phyloP scores from a whole-genome alignment of 2,113 vertebrate genomes.

The Pithys albifrons region DNA sequence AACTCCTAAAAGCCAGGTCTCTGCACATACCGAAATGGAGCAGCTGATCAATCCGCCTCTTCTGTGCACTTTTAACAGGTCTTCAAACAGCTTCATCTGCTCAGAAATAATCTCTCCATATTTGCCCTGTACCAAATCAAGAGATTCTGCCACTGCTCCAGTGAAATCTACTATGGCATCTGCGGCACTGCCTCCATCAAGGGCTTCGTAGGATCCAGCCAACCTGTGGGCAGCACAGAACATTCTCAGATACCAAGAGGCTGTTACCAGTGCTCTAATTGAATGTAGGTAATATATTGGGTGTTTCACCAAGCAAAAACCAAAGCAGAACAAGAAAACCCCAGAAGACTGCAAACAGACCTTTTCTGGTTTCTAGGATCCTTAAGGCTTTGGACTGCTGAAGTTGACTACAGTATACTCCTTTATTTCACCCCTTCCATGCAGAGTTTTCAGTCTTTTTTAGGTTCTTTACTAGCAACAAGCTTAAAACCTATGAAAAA shows the following conservation, averaged over 20 bases:
- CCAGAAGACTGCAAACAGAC: not conserved
- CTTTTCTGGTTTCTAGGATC: not conserved
- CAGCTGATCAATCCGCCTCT: conserved; percentile 91
- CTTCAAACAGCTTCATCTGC: conserved; percentile 84
- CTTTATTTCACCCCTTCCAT: not conserved
- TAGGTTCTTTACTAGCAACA: not conserved
- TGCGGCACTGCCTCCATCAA: conserved; percentile 89
- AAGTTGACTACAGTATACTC: not conserved
- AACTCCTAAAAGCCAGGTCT: not conserved
- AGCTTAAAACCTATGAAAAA: not conserved
- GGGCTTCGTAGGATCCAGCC: conserved; percentile 89
- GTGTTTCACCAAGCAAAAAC: not conserved
- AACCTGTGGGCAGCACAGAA: conserved; percentile 75
- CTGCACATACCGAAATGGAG: conserved; percentile 79
- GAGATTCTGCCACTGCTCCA: conserved; percentile 86
- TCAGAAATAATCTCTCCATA: conserved; percentile 77
- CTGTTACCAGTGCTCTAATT: not conserved
- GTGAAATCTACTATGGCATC: conserved; percentile 96
- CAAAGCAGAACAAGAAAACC: not conserved
- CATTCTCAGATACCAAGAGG: not conserved
- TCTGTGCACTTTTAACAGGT: conserved; percentile 83
- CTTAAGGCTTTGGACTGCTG: not conserved
- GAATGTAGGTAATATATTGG: not conserved
- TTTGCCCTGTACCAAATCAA: conserved; percentile 79
- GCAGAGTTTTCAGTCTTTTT: not conserved